Percentiles rank a stretch among this genome's conserved stretches.
phyloP scores from a whole-genome alignment of 2,888 invertebrate species.

The Tipula vernalis region DNA sequence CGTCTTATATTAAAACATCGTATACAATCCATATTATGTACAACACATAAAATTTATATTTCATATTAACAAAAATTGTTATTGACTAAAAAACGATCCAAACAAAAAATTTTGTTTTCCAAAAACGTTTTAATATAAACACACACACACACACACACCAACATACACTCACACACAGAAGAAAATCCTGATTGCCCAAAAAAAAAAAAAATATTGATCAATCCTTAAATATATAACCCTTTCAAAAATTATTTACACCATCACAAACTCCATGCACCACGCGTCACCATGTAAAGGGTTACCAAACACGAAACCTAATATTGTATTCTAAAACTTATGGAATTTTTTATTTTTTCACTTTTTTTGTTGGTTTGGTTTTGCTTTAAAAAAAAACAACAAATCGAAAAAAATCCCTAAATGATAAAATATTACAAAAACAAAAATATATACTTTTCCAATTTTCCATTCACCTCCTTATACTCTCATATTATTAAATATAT shows the following conservation, averaged over 20 bases:
- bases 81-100: not conserved
- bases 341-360: not conserved
- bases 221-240: not conserved
- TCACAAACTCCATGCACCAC: not conserved
- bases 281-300: not conserved
- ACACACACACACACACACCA: not conserved
- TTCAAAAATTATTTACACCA: not conserved
- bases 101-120: not conserved
- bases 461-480: not conserved
- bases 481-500: not conserved
- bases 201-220: not conserved
- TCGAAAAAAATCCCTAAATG: not conserved
- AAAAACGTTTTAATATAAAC: not conserved
- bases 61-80: not conserved
- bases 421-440: not conserved
- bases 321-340: not conserved
- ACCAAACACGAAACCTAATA: not conserved
- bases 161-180: not conserved
- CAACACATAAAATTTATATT: not conserved
- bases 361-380: not conserved
- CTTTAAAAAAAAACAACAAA: not conserved
- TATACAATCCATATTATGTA: not conserved
- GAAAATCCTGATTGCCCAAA: not conserved
- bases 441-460: not conserved
- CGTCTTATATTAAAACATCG: not conserved